phyloP scores from a whole-genome alignment of 2,797 vertebrate species.

The Valencia hispanica region DNA sequence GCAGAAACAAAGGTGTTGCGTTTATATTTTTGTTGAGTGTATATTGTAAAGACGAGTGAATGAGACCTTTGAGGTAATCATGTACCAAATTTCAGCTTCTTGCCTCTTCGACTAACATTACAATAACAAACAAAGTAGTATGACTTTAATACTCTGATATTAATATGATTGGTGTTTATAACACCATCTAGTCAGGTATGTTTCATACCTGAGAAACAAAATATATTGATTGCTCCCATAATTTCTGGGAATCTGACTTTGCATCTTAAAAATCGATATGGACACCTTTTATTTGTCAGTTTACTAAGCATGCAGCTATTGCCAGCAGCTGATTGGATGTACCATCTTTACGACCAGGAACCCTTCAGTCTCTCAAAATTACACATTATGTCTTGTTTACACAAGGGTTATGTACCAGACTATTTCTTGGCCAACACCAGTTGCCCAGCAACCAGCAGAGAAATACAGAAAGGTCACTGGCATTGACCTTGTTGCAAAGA shows the following conservation, averaged over 20 bases:
- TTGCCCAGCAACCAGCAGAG: conserved; percentile 27
- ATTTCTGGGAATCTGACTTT: conserved; percentile 3
- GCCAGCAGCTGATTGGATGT: conserved; percentile 23
- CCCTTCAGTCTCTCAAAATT: conserved; percentile 29
- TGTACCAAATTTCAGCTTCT: not conserved
- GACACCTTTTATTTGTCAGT: not conserved
- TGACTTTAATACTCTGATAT: not conserved
- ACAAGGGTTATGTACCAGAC: conserved; percentile 18
- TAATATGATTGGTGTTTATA: not conserved
- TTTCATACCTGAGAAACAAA: not conserved
- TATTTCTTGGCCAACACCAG: conserved; percentile 22
- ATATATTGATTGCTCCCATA: conserved; percentile 2
- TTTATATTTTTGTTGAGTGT: too few species aligned
- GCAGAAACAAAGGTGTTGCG: too few species aligned
- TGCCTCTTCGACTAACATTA: not conserved
- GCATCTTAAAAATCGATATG: conserved; percentile 1
- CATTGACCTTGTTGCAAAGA: conserved; percentile 13
- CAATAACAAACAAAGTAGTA: not conserved
- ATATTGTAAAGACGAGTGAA: too few species aligned
- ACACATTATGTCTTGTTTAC: conserved; percentile 32
- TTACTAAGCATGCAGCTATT: not conserved
- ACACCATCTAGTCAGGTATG: not conserved
- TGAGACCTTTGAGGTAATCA: not conserved
- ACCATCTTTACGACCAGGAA: conserved; percentile 16
- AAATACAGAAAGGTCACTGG: conserved; percentile 17